Percentiles rank a stretch among this genome's conserved stretches.
Evolutionary conservation across 37 sponge, comb jelly and placozoan genomes (phyloP).

Genomic region (Geodia barretti): DNA sequence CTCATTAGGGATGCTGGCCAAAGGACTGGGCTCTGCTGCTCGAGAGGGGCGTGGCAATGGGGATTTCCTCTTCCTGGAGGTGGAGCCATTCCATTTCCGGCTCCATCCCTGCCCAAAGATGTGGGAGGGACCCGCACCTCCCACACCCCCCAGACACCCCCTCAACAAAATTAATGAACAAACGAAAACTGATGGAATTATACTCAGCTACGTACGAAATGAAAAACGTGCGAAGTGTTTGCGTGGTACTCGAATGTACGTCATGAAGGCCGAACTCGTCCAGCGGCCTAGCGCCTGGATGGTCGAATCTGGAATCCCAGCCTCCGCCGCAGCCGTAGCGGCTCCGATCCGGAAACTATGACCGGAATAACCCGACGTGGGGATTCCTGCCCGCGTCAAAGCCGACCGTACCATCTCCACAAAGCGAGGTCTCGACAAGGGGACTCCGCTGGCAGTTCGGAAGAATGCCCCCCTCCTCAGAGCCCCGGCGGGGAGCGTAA

Average conservation of each 20-base stretch:
- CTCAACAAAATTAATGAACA: too few relatives aligned
- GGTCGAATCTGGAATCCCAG: slow-evolving; percentile 3
- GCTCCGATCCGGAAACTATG: slow-evolving; percentile 51
- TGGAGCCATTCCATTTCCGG: too few relatives aligned
- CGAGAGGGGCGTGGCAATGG: too few relatives aligned
- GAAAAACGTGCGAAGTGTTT: not conserved
- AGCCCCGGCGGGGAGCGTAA: slow-evolving; percentile 20
- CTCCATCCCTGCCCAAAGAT: too few relatives aligned
- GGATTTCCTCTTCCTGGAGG: too few relatives aligned
- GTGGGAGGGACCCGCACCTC: too few relatives aligned
- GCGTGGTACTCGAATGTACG: slow-evolving; percentile 11
- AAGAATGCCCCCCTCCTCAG: slow-evolving; percentile 20
- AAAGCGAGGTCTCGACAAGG: slow-evolving; percentile 22
- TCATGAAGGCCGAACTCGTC: slow-evolving; percentile 7
- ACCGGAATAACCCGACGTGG: slow-evolving; percentile 15
- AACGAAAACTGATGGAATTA: too few relatives aligned
- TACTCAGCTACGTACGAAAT: too few relatives aligned
- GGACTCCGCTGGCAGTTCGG: not conserved
- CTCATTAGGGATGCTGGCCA: too few relatives aligned
- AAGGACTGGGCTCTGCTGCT: too few relatives aligned
- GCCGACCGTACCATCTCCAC: slow-evolving; percentile 4
- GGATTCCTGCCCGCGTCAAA: not conserved
- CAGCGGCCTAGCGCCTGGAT: slow-evolving; percentile 19
- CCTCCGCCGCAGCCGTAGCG: slow-evolving; percentile 26
- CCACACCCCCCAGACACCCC: too few relatives aligned